These are phyloP conservation scores for Eufriesea mexicana DNA, from an alignment of 1,140 invertebrate genomes.

Conservation along the genomic window DNA sequence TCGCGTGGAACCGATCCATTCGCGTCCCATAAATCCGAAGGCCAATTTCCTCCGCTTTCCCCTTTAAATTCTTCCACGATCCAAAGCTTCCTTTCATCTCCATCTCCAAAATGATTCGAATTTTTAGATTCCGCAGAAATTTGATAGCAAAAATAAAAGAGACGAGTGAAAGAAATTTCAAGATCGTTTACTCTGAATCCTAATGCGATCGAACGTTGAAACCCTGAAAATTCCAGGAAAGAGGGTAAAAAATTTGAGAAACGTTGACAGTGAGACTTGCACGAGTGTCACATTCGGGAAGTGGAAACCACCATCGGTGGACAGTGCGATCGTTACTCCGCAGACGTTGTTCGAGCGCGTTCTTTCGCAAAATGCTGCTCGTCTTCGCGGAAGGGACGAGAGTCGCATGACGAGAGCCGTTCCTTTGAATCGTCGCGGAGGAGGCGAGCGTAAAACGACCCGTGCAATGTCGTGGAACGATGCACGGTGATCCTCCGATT, in stretches of 20 bases:
- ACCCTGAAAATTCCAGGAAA: too few relatives aligned
- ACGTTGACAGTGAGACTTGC: too few relatives aligned
- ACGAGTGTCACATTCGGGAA: background rate
- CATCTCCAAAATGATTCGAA: background rate
- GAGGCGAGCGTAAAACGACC: slow-evolving; percentile 29
- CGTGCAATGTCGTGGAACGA: background rate
- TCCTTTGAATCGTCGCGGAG: slow-evolving; percentile 27
- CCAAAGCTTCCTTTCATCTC: too few relatives aligned
- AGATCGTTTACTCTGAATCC: too few relatives aligned
- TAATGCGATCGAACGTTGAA: too few relatives aligned
- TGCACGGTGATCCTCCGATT: background rate
- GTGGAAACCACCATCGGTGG: background rate
- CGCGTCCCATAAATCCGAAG: background rate
- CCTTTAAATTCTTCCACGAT: background rate
- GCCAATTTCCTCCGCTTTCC: background rate
- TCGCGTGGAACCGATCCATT: too few relatives aligned
- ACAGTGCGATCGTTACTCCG: slow-evolving; percentile 4
- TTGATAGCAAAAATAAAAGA: too few relatives aligned
- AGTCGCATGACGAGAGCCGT: slow-evolving; percentile 25
- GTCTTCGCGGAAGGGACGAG: slow-evolving; percentile 40
- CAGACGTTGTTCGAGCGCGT: slow-evolving; percentile 15
- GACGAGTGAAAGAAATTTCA: too few relatives aligned
- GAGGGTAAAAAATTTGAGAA: background rate
- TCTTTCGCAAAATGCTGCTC: slow-evolving; percentile 23
- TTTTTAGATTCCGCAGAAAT: too few relatives aligned